A percentile compares a stretch with the other conserved stretches of the same genome.
Conservation (phyloP, 2,797 vertebrate genomes). For the Morus bassanus region DNA sequence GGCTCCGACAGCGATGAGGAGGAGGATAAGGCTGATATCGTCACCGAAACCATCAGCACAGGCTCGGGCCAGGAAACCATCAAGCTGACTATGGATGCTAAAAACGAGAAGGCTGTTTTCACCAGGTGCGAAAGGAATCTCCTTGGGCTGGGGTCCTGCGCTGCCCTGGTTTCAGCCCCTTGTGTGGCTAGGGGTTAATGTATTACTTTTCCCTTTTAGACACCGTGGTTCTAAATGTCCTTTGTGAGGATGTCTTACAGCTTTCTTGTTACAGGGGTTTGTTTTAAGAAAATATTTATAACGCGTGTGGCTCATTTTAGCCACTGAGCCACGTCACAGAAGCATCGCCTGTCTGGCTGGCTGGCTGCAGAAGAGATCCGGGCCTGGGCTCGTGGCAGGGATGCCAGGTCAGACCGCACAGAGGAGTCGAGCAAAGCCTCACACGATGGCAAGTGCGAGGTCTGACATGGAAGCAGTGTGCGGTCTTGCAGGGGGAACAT, state of each 20-base stretch:
- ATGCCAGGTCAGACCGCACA: rapidly evolving
- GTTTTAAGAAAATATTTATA: background rate
- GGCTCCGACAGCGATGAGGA: constrained; percentile 84
- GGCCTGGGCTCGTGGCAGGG: background rate
- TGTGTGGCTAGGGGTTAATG: rapidly evolving
- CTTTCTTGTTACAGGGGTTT: background rate
- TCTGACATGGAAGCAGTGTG: rapidly evolving
- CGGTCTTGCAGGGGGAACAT: background rate
- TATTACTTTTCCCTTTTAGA: background rate
- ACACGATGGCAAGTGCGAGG: rapidly evolving
- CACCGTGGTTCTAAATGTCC: rapidly evolving
- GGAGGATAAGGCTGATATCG: constrained; percentile 55
- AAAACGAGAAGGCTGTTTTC: constrained; percentile 77
- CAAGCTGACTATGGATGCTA: constrained; percentile 72
- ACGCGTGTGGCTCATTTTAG: background rate
- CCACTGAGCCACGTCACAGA: background rate
- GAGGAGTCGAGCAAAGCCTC: background rate
- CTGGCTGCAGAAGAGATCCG: background rate
- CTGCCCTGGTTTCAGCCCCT: no score
- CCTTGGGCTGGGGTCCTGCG: background rate
- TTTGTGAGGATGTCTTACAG: background rate
- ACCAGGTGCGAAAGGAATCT: constrained; percentile 65
- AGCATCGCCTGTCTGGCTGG: rapidly evolving
- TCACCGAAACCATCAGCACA: constrained; percentile 73
- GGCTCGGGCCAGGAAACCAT: constrained; percentile 73